Evolutionary conservation across 2,113 vertebrate species (phyloP).

Genomic region (Sorex fumeus): DNA sequence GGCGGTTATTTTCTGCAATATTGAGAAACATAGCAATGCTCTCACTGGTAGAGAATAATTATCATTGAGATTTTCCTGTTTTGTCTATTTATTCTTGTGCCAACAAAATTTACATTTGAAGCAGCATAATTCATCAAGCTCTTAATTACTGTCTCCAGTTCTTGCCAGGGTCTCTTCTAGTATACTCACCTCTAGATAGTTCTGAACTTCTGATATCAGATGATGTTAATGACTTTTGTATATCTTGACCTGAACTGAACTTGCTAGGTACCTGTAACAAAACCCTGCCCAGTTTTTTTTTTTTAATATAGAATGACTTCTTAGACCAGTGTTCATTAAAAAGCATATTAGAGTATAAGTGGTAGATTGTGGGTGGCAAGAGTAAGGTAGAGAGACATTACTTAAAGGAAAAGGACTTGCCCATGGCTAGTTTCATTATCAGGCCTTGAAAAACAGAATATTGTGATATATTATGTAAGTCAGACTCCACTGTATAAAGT

Average conservation of each 20-base stretch:
- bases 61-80: neutral
- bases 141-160: neutral
- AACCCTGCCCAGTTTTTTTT: neutral
- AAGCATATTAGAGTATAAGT: neutral
- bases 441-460: neutral
- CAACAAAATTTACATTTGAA: neutral
- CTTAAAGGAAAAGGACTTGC: neutral
- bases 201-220: neutral
- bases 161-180: neutral
- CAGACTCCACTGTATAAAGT: neutral
- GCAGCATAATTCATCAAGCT: conserved; percentile 19
- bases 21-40: too few species aligned
- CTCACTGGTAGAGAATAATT: neutral
- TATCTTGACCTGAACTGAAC: neutral
- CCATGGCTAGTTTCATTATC: neutral
- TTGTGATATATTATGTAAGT: neutral
- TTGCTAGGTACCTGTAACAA: neutral
- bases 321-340: neutral
- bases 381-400: neutral
- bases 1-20: too few species aligned
- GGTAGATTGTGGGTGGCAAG: too few species aligned
- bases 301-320: neutral
- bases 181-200: neutral
- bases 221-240: conserved; percentile 1
- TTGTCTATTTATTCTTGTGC: neutral